Evolutionary conservation across 1,140 invertebrate genomes (phyloP), one percentile per base, ranked within the genome.

Genomic region (Solenopsis fugax): DNA sequence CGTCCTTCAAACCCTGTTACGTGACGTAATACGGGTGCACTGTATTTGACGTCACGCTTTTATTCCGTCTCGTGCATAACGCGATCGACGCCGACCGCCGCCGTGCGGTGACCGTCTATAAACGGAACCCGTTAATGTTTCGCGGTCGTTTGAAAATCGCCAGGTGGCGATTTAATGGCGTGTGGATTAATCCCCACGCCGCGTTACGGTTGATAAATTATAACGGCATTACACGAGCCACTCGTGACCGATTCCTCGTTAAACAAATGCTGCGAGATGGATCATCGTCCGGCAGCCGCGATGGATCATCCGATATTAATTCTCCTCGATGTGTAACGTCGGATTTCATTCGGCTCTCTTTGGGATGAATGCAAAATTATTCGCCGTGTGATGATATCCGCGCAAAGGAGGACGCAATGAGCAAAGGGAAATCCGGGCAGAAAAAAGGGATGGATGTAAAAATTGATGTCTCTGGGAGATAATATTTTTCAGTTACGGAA

Each of bases 21-120:
- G 62, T 69, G 62, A 81, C 77, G 58, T 77, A 60, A 81, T 34
- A 67, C 50, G 48, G n/a, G 48, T 81, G 64, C 21, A 81, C 52
- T 34, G 48, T 81, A 81, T 81, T 69, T 69, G 77, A 81, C 78
- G 64, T 81, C 78, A 71, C 64, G 50, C 29, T 56, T 71, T 71
- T 71, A 58, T 81, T 81, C 78, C 16, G 48, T 60, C 77, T 69
- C 48, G 65, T 81, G 50, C 24, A 41, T 6, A 45, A 56, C 50
- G 77, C 64, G 21, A 81, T 54, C 48, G 50, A 77, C 75, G 58
- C 21, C 18, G 56, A 45, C 73, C 13, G 52, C 72, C 41, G 29
- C 21, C 45, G 45, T 24, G 41, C 29, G 62, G 37, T 13, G 50
- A 62, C 56, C 10, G 34, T 56, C 50, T 58, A 54, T 71, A 81